Percentiles rank a stretch among this genome's conserved stretches.
These are phyloP conservation scores for Cacatua alba DNA, from an alignment of 2,113 vertebrate species.

Conservation along the genomic window DNA sequence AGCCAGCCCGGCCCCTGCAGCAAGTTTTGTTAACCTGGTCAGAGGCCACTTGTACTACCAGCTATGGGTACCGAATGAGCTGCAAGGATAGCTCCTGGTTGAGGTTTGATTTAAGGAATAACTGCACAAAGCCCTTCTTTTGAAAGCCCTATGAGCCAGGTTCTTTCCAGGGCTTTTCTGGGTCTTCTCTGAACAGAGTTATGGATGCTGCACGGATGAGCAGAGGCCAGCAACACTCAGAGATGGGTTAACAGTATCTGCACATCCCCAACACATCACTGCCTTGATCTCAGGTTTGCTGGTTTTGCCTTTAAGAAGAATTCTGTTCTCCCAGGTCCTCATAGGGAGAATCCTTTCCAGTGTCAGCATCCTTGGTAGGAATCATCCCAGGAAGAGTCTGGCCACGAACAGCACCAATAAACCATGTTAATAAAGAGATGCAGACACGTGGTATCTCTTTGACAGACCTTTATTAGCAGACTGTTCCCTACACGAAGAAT, in stretches of 20 bases:
- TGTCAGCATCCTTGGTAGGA: background rate
- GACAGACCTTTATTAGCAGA: conserved; percentile 84
- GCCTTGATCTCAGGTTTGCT: background rate
- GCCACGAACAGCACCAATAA: background rate
- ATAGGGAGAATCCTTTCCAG: background rate
- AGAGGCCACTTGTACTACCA: background rate
- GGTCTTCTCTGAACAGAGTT: background rate
- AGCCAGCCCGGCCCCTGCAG: background rate
- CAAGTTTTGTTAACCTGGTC: background rate
- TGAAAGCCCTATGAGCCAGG: background rate
- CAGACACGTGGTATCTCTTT: background rate
- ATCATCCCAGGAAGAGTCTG: background rate
- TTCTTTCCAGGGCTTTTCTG: background rate
- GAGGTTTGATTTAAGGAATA: background rate
- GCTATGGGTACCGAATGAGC: background rate
- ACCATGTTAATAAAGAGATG: accelerated
- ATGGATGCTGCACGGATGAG: background rate
- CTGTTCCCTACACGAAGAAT: conserved; percentile 74
- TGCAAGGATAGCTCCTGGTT: background rate
- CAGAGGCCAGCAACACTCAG: background rate
- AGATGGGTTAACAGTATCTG: background rate
- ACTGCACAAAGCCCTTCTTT: background rate
- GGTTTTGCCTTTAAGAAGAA: background rate
- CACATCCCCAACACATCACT: background rate
- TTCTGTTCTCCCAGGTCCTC: background rate